Conservation (phyloP, 2,113 vertebrate species). For the Bombycilla garrulus region DNA sequence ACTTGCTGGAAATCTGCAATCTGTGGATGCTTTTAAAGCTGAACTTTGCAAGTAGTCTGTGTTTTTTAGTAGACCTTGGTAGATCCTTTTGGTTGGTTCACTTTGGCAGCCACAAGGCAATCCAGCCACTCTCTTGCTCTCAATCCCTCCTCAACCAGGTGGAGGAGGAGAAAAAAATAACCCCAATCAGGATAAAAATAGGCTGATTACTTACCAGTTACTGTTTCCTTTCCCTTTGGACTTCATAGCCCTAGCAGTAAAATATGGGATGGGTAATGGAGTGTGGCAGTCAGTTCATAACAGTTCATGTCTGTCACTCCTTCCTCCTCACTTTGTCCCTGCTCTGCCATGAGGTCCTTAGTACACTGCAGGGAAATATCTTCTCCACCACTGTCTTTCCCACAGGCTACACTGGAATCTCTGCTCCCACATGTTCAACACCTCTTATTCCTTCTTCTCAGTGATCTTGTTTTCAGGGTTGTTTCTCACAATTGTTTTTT, state of each 20-base stretch:
- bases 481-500: neutral
- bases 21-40: neutral
- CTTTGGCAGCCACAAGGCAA: neutral
- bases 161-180: neutral
- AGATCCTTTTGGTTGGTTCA: neutral
- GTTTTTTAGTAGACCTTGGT: neutral
- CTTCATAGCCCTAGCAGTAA: fast-evolving
- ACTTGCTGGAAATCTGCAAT: neutral
- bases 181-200: neutral
- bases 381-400: neutral
- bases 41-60: neutral
- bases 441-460: neutral
- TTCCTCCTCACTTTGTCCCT: neutral
- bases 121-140: neutral
- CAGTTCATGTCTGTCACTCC: neutral
- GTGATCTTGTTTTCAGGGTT: neutral
- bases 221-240: neutral
- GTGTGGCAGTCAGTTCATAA: neutral
- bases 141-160: neutral
- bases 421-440: neutral
- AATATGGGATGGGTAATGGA: neutral
- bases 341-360: neutral
- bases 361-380: neutral
- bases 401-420: neutral
- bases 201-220: neutral